Percentiles rank a stretch among this genome's conserved stretches.
phyloP scores from a whole-genome alignment of 2,113 vertebrate genomes.

The Dascyllus trimaculatus region DNA sequence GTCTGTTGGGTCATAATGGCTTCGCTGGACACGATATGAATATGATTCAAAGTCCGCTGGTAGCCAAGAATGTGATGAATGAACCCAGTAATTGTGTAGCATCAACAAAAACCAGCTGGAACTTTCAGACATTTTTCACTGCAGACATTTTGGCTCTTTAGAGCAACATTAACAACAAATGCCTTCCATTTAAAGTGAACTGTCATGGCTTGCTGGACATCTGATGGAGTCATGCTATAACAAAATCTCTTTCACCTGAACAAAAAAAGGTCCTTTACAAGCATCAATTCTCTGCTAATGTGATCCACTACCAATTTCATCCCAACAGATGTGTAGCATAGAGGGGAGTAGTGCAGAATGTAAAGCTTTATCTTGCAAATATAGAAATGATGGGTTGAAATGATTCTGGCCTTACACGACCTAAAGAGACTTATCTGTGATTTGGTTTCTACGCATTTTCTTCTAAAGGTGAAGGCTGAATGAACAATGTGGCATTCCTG shows the following conservation, averaged over 20 bases:
- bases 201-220: not conserved
- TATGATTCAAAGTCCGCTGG: conserved; percentile 8
- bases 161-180: not conserved
- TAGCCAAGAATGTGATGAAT: not conserved
- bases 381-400: not conserved
- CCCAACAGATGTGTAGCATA: not conserved
- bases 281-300: not conserved
- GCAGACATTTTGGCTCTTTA: conserved; percentile 4
- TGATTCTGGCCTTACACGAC: not conserved
- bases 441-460: not conserved
- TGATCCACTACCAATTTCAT: not conserved
- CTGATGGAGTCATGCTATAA: conserved; percentile 6
- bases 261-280: not conserved
- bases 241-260: not conserved
- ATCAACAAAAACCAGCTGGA: conserved; percentile 1
- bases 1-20: conserved; percentile 12
- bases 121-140: conserved; percentile 2
- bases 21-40: not conserved
- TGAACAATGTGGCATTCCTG: conserved; percentile 2
- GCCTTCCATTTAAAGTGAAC: not conserved
- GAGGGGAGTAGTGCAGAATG: not conserved
- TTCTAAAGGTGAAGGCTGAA: conserved; percentile 13
- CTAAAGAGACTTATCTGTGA: not conserved
- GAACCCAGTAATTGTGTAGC: not conserved
- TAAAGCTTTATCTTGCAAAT: not conserved